phyloP scores from a whole-genome alignment of 2,797 vertebrate genomes.

The Microcaecilia unicolor region DNA sequence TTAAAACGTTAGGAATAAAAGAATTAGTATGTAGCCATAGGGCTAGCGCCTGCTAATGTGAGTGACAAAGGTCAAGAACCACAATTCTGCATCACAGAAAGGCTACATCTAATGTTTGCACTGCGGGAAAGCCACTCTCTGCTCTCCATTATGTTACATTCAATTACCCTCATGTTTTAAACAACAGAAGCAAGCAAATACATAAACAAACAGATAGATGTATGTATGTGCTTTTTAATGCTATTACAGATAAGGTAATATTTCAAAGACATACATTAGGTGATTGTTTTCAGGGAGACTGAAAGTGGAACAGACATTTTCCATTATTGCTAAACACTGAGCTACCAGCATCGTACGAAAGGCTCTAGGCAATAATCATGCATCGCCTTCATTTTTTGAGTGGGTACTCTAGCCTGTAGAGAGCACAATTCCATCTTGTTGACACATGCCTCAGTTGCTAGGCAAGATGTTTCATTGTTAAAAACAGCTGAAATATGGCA shows the following conservation, averaged over 20 bases:
- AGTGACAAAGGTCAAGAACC: no score
- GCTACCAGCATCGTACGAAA: not conserved
- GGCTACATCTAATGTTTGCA: no score
- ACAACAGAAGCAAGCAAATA: constrained; percentile 12
- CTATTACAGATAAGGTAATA: constrained; percentile 12
- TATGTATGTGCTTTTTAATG: no score
- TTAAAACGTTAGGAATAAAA: no score
- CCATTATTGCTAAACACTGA: constrained; percentile 10
- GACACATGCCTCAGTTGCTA: constrained; percentile 19
- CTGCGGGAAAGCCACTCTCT: not conserved
- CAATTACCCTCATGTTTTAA: constrained; percentile 21
- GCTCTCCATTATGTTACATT: not conserved
- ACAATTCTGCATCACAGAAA: no score
- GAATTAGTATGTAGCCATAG: no score
- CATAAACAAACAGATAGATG: no score
- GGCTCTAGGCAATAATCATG: constrained; percentile 1
- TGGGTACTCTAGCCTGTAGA: constrained; percentile 6
- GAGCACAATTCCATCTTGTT: constrained; percentile 23
- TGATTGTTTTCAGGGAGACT: constrained; percentile 13
- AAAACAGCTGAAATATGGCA: constrained; percentile 31
- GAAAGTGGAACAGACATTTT: constrained; percentile 18
- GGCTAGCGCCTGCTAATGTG: no score
- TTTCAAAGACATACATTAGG: constrained; percentile 8
- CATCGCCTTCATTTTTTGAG: not conserved
- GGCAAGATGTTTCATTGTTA: constrained; percentile 26